Conservation (phyloP, 2,113 vertebrate genomes). For the Xiphorhynchus elegans region DNA sequence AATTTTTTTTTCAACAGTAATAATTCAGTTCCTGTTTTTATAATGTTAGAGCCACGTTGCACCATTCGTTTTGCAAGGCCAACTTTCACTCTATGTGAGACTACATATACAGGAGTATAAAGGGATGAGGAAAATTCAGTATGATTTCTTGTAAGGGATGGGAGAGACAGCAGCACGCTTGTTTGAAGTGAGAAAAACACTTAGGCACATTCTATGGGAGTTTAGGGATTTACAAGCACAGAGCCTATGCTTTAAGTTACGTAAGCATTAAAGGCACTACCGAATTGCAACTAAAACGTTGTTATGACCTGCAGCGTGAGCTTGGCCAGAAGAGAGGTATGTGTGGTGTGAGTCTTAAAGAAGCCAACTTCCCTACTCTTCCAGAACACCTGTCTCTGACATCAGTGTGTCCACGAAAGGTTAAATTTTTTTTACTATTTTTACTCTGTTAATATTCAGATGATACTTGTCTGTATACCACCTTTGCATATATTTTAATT, state of each 20-base stretch:
- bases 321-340: not conserved
- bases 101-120: not conserved
- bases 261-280: not conserved
- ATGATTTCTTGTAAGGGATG: not conserved
- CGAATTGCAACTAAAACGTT: not conserved
- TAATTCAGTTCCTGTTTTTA: not conserved
- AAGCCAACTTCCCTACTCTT: not conserved
- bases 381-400: not conserved
- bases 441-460: not conserved
- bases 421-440: not conserved
- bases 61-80: not conserved
- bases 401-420: not conserved
- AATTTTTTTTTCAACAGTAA: not conserved
- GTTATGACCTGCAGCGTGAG: not conserved
- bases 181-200: not conserved
- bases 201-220: not conserved
- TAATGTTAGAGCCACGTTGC: not conserved
- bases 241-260: not conserved
- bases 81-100: not conserved
- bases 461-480: not conserved
- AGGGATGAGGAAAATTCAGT: not conserved
- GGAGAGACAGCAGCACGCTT: not conserved
- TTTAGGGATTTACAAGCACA: not conserved
- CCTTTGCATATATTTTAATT: slow-evolving; percentile 34
- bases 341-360: not conserved